phyloP scores from a whole-genome alignment of 2,113 vertebrate species.

The Heloderma charlesbogerti region DNA sequence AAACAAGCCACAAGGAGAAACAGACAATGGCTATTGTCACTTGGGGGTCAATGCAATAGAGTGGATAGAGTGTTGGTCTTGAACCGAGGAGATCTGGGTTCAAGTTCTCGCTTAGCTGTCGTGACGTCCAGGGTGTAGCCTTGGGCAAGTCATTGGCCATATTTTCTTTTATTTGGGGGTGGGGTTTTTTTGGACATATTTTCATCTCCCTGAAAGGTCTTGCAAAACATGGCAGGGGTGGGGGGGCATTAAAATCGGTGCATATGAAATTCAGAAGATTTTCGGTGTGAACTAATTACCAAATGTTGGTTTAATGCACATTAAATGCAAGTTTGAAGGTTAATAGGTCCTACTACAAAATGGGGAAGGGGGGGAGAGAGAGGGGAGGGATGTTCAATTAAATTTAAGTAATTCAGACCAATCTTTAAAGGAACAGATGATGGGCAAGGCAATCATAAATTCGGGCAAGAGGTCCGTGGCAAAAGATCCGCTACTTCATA shows the following conservation, averaged over 20 bases:
- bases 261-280: neutral
- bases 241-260: neutral
- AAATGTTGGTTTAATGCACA: neutral
- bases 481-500: neutral
- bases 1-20: neutral
- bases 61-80: neutral
- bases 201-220: neutral
- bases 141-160: conserved; percentile 21
- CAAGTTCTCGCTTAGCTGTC: neutral
- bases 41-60: neutral
- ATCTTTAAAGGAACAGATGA: neutral
- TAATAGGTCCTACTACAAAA: neutral
- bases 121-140: neutral
- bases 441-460: neutral
- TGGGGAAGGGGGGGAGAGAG: neutral
- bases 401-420: neutral
- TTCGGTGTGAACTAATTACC: neutral
- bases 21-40: neutral
- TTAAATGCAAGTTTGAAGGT: neutral
- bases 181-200: neutral
- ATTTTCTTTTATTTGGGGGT: neutral
- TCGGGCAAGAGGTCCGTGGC: neutral
- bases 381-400: neutral
- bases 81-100: neutral
- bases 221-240: neutral